Percentiles rank a stretch among this genome's conserved stretches.
phyloP scores from a whole-genome alignment of 2,797 vertebrate genomes.

The Corythornis leucogaster region DNA sequence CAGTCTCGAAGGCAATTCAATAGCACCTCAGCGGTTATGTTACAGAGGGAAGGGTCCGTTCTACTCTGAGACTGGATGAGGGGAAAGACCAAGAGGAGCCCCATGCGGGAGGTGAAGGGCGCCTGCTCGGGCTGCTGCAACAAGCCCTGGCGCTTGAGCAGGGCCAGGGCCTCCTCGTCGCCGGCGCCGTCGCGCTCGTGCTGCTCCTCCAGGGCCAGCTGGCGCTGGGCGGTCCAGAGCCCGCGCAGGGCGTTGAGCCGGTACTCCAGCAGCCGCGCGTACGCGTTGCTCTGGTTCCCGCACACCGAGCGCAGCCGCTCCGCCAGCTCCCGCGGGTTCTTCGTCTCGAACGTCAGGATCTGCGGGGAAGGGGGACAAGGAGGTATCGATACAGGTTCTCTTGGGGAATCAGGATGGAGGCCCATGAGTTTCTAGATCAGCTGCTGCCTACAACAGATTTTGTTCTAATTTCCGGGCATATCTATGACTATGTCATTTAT shows the following conservation, averaged over 20 bases:
- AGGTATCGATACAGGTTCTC: neutral
- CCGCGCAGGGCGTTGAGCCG: slow-evolving; percentile 95
- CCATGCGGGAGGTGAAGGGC: slow-evolving; percentile 95
- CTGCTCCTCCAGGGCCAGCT: slow-evolving; percentile 84
- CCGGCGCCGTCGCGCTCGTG: slow-evolving; percentile 84
- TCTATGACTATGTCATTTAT: neutral
- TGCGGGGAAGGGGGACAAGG: slow-evolving; percentile 40
- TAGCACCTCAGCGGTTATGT: slow-evolving; percentile 97
- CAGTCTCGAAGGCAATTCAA: slow-evolving; percentile 96
- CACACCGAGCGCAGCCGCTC: slow-evolving; percentile 95
- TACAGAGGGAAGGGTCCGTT: slow-evolving; percentile 95
- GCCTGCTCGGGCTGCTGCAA: slow-evolving; percentile 95
- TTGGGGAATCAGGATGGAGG: neutral
- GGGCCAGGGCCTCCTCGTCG: slow-evolving; percentile 92
- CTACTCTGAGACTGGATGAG: slow-evolving; percentile 96
- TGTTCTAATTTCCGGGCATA: neutral
- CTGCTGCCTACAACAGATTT: neutral
- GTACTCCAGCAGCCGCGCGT: slow-evolving; percentile 95
- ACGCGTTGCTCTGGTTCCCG: slow-evolving; percentile 99
- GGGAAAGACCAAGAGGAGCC: slow-evolving; percentile 96
- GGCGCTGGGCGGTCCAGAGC: slow-evolving; percentile 96
- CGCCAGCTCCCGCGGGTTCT: slow-evolving; percentile 92
- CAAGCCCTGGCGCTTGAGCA: slow-evolving; percentile 95
- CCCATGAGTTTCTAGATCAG: neutral
- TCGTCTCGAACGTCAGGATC: slow-evolving; percentile 99